Percentiles rank a stretch among this genome's conserved stretches.
Conservation (phyloP, 2,888 invertebrate genomes). For the Archips xylosteana region DNA sequence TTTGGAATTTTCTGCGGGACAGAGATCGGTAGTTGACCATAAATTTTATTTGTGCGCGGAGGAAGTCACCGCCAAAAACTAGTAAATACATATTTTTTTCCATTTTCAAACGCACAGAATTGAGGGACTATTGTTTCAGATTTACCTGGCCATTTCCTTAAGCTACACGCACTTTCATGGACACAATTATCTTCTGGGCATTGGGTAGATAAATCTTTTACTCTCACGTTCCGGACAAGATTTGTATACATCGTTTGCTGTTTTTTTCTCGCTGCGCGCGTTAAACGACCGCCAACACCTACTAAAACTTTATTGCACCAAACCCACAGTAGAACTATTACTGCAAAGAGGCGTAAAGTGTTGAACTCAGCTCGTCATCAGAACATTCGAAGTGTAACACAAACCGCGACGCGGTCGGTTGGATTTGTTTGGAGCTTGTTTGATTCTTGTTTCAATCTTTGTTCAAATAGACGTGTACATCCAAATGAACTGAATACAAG, state of each 20-base stretch:
- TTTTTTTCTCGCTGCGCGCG: not conserved
- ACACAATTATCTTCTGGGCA: not conserved
- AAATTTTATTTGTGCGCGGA: no score
- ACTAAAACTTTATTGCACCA: slow-evolving; percentile 10
- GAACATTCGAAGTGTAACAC: slow-evolving; percentile 6
- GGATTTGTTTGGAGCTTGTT: slow-evolving; percentile 27
- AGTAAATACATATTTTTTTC: no score
- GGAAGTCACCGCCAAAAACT: no score
- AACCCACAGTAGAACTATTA: slow-evolving; percentile 5
- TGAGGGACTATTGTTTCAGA: no score
- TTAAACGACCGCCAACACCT: not conserved
- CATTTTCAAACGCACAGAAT: no score
- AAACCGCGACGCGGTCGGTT: slow-evolving; percentile 13
- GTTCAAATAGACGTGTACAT: slow-evolving; percentile 40
- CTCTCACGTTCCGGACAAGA: not conserved
- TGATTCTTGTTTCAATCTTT: slow-evolving; percentile 42
- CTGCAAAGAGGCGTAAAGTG: not conserved
- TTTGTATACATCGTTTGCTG: slow-evolving; percentile 2
- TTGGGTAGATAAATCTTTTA: not conserved
- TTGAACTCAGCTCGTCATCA: slow-evolving; percentile 14
- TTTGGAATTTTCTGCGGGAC: no score
- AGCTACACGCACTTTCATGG: not conserved
- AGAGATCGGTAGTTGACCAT: no score
- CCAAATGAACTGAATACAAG: slow-evolving; percentile 49
- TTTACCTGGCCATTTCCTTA: no score